phyloP scores from a whole-genome alignment of 1,140 invertebrate genomes.

The Apis mellifera region Amel_HAv3.1 CM009941.2:15956001-15956500 shows the following conservation, averaged over 20 bases:
- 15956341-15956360: slow-evolving; percentile 59
- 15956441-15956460: slow-evolving; percentile 97
- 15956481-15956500: slow-evolving; percentile 98
- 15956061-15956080: slow-evolving; percentile 95
- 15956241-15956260: slow-evolving; percentile 98
- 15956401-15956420: not conserved
- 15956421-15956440: slow-evolving; percentile 90
- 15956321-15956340: slow-evolving; percentile 96
- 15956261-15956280: slow-evolving; percentile 95
- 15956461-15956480: slow-evolving; percentile 98
- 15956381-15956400: not conserved
- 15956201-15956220: slow-evolving; percentile 99
- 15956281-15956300: slow-evolving; percentile 98
- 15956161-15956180: not conserved
- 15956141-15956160: too few relatives aligned
- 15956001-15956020: slow-evolving; percentile 96
- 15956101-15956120: slow-evolving; percentile 95
- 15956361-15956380: too few relatives aligned
- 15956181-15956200: slow-evolving; percentile 84
- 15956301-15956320: slow-evolving; percentile 97
- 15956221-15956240: slow-evolving; percentile 99
- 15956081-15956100: slow-evolving; percentile 96
- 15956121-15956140: slow-evolving; percentile 27
- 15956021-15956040: slow-evolving; percentile 93
- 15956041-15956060: slow-evolving; percentile 96